These are phyloP conservation scores for Cherax quadricarinatus DNA, from an alignment of 1,140 invertebrate genomes.

Conservation along the genomic window DNA sequence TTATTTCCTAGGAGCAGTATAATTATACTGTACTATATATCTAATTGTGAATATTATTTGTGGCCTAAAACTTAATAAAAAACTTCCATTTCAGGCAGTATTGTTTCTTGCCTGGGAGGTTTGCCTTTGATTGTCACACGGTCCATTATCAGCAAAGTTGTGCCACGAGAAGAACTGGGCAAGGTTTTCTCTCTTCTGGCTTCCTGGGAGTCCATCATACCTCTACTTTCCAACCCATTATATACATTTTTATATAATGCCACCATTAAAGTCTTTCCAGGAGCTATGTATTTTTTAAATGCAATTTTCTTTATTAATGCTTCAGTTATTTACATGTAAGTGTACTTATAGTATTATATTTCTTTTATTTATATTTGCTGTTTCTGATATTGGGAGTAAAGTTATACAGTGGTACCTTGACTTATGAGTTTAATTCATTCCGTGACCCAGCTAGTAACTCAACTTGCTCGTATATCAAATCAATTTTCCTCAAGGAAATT, in stretches of 20 bases:
- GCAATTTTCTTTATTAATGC: neutral
- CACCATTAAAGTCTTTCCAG: conserved; percentile 34
- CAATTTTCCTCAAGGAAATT: too few relatives aligned
- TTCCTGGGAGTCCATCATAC: conserved; percentile 46
- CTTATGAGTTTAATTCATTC: too few relatives aligned
- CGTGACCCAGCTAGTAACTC: too few relatives aligned
- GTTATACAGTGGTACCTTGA: too few relatives aligned
- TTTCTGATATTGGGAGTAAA: too few relatives aligned
- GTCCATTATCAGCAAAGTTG: conserved; percentile 51
- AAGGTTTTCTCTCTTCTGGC: conserved; percentile 58
- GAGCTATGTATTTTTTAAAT: conserved; percentile 39
- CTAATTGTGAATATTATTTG: neutral
- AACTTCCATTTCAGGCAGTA: conserved; percentile 1
- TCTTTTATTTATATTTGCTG: too few relatives aligned
- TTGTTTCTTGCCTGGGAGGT: conserved; percentile 12
- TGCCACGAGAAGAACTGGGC: conserved; percentile 32
- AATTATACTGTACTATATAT: neutral
- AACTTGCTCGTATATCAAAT: too few relatives aligned
- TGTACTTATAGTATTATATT: neutral
- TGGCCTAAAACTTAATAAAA: neutral
- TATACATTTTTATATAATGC: conserved; percentile 58
- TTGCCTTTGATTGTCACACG: conserved; percentile 48
- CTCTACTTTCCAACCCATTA: conserved; percentile 26
- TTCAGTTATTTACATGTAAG: conserved; percentile 34
- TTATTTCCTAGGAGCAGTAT: too few relatives aligned